These are phyloP conservation scores for Herpetotheres cachinnans DNA, from an alignment of 2,113 vertebrate genomes.

Conservation along the genomic window DNA sequence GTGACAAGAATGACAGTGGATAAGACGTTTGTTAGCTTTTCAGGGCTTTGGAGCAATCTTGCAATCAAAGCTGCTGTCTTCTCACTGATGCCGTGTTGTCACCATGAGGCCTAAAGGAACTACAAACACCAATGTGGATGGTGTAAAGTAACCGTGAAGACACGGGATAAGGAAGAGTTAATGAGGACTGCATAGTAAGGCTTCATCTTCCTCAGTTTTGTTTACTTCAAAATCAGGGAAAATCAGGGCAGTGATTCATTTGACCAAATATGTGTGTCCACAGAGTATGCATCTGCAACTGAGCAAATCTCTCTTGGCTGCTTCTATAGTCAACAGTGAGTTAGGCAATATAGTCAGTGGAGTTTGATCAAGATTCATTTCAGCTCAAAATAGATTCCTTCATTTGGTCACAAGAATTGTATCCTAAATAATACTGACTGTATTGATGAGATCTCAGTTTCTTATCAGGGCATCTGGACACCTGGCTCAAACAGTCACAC, in stretches of 20 bases:
- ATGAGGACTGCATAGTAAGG: background rate
- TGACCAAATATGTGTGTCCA: background rate
- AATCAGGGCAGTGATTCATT: background rate
- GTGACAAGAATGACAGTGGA: background rate
- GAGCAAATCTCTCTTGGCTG: background rate
- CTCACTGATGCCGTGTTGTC: background rate
- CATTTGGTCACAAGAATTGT: background rate
- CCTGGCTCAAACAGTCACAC: background rate
- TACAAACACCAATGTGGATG: fast-evolving
- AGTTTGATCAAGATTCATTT: background rate
- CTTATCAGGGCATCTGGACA: background rate
- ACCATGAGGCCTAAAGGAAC: background rate
- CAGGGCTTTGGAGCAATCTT: conserved; percentile 23
- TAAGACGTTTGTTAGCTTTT: conserved; percentile 32
- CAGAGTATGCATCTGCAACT: background rate
- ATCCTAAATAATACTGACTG: background rate
- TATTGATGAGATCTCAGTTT: background rate
- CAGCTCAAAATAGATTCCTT: background rate
- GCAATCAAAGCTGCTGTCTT: conserved; percentile 12
- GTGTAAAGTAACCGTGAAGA: background rate
- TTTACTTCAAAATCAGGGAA: background rate
- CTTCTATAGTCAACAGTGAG: background rate
- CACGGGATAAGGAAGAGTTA: background rate
- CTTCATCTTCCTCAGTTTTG: background rate
- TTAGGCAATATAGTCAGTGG: background rate